These are phyloP conservation scores for Beroe ovata DNA, from an alignment of 37 sponge, comb jelly and placozoan genomes.

Conservation along the genomic window DNA sequence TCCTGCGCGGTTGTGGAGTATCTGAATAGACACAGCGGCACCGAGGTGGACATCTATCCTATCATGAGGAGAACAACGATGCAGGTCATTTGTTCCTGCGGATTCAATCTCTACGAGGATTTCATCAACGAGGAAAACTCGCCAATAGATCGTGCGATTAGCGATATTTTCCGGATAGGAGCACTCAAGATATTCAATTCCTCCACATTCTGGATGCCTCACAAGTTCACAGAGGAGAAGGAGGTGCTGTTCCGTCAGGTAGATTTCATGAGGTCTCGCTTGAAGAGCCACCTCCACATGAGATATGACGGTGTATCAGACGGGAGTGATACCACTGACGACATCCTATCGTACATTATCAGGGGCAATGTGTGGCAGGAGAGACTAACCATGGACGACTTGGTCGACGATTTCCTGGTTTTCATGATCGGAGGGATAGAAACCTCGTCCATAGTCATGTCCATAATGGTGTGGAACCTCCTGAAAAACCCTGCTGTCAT, in stretches of 20 bases:
- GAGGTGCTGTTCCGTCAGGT: background rate
- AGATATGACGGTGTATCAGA: background rate
- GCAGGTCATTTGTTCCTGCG: constrained; percentile 28
- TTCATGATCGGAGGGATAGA: constrained; percentile 48
- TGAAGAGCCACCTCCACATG: background rate
- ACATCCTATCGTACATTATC: constrained; percentile 62
- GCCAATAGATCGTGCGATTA: background rate
- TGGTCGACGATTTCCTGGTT: constrained; percentile 40
- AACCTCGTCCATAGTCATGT: constrained; percentile 19
- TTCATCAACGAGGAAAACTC: constrained; percentile 9
- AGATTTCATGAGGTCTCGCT: background rate
- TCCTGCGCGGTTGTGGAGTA: background rate
- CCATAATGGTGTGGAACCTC: background rate
- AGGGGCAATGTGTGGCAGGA: background rate
- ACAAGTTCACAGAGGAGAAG: background rate
- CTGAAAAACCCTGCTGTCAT: background rate
- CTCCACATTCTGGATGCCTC: constrained; percentile 22
- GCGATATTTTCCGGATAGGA: constrained; percentile 18
- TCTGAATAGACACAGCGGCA: background rate
- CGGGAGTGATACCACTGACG: constrained; percentile 13
- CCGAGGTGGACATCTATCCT: background rate
- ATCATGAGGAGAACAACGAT: constrained; percentile 6
- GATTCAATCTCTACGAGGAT: constrained; percentile 4
- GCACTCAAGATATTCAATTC: constrained; percentile 41
- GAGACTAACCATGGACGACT: constrained; percentile 8